Percentiles rank a stretch among this genome's conserved stretches.
Evolutionary conservation across 2,888 invertebrate species (phyloP).

Genomic region (Mesoligia furuncula): DNA sequence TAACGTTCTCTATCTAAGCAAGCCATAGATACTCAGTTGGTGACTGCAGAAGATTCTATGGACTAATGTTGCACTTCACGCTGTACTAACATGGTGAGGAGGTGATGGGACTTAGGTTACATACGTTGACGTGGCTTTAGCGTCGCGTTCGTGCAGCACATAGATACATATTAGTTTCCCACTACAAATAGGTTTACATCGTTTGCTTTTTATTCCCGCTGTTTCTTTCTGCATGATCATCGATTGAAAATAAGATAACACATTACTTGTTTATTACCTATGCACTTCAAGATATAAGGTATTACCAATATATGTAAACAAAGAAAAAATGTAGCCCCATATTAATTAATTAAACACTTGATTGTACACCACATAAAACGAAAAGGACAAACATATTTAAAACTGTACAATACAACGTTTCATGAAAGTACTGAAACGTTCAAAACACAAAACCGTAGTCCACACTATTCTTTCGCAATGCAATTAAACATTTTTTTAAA

Average conservation of each 20-base stretch:
- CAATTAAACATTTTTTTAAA: constrained; percentile 80
- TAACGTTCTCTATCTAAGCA: not conserved
- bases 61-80: not conserved
- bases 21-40: not conserved
- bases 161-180: constrained; percentile 26
- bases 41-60: not conserved
- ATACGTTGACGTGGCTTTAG: not conserved
- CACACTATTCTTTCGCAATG: constrained; percentile 61
- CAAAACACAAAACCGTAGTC: constrained; percentile 56
- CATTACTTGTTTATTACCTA: not conserved
- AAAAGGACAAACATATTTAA: too few relatives aligned
- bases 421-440: not conserved
- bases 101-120: too few relatives aligned
- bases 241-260: not conserved
- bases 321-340: not conserved
- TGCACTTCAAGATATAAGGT: too few relatives aligned
- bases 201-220: constrained; percentile 63
- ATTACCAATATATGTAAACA: not conserved
- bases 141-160: too few relatives aligned
- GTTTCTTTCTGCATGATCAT: constrained; percentile 60
- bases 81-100: not conserved
- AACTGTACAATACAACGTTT: too few relatives aligned
- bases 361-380: too few relatives aligned
- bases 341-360: too few relatives aligned
- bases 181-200: constrained; percentile 72